Base-by-base conservation (phyloP, 2,888 invertebrate species). In the Bibio marci region DNA sequence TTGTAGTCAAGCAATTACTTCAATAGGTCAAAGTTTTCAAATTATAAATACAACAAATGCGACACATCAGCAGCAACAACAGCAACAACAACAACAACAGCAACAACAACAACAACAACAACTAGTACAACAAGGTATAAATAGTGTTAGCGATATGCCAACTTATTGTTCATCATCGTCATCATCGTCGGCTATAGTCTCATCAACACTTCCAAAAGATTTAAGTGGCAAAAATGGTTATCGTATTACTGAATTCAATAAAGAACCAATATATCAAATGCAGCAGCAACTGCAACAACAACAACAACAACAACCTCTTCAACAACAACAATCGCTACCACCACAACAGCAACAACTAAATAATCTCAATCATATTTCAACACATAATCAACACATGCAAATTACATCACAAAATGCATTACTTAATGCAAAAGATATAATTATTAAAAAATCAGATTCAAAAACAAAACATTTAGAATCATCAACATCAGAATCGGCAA, bases 401-500 rank as follows among this genome's bases (percentile, higher is more conserved):
- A 30, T 12, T 30, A n/a, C 30, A 14, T 14, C 12, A 30, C 30
- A 30, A 11, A 14, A 5, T 4, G 5, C 30, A 14, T 14, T 15
- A 11, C 32, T 15, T 14, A 32, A 14, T 32, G 10, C 11, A 10
- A 6, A 17, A 17, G 37, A 27, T 14, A 15, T 22, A n/a, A 41
- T 6, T 32, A 22, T 34, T 17, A 19, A 32, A 4, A 39, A 43
- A 10, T n/a, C n/a, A n/a, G n/a, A n/a, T n/a, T n/a, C n/a, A n/a
- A n/a, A n/a, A n/a, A n/a, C n/a, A n/a, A n/a, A n/a, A n/a, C n/a
- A n/a, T n/a, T n/a, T n/a, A n/a, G n/a, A n/a, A n/a, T 40, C 32
- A 3, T 27, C 31, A 25, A 32, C 19, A 32, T 26, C 27, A n/a
- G 38, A 54, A 46, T 54, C 53, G 39, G 52, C 54, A 8, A 49